Conservation (phyloP, 2,113 vertebrate species). For the Myotis brandtii region DNA sequence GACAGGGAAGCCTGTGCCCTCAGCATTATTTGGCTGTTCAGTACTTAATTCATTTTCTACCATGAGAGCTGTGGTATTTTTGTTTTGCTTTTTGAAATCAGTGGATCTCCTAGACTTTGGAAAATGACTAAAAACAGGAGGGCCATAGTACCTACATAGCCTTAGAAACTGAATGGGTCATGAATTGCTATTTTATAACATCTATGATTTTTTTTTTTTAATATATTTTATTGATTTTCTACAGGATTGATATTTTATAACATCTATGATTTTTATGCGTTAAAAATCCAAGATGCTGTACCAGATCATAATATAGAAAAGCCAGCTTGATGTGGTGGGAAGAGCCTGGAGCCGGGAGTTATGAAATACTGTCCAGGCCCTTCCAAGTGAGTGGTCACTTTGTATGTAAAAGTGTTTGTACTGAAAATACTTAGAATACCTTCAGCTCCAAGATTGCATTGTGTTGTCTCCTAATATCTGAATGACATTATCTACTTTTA, state of each 20-base stretch:
- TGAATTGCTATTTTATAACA: not conserved
- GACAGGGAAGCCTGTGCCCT: not conserved
- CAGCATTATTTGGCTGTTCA: not conserved
- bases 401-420: not conserved
- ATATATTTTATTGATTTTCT: no score
- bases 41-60: not conserved
- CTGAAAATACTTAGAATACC: not conserved
- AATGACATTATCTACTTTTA: not conserved
- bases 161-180: not conserved
- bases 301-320: not conserved
- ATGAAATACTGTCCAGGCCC: not conserved
- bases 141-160: not conserved
- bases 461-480: not conserved
- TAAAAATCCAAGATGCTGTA: not conserved
- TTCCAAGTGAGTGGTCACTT: not conserved
- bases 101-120: not conserved
- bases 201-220: not conserved
- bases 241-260: not conserved
- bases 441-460: not conserved
- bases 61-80: not conserved
- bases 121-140: not conserved
- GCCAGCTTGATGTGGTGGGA: not conserved
- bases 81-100: constrained; percentile 22
- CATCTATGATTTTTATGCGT: not conserved
- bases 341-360: not conserved